Base-by-base conservation (phyloP, 1,140 invertebrate genomes). In the Anoplophora glabripennis region DNA sequence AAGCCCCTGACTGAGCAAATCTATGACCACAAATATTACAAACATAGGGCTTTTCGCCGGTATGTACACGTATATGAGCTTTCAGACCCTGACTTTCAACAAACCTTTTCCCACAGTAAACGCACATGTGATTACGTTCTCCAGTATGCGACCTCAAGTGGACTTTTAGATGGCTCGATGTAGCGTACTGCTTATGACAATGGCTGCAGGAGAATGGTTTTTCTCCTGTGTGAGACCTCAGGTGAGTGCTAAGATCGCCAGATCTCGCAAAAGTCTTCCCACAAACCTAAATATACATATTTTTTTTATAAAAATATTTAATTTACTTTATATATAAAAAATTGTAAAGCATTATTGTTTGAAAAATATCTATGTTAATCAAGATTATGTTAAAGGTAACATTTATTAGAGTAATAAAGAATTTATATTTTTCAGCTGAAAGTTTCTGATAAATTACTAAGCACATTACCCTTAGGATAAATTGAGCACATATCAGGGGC, bases 11-110 rank as follows among this genome's bases (percentile, higher is more conserved):
- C 45, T 69, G 67, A 10, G 86, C 83, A 74, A 89, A 84, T 3
- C 78, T 76, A 70, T 79, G 80, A 1, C 76, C 75, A 69, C 86
- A 88, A 75, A 66, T 75, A 3, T 77, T 75, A 65, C 84, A 87
- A 55, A 79, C 77, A 63, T 85, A 85, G 3, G 86, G 86, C 52
- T 82, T 79, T 70, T 87, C 85, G 28, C 86, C 84, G 40, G 78
- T 87, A 75, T 82, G 81, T 7, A 78, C 80, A 34, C 81, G 70
- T 9, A 81, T 73, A 55, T 82, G 81, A 57, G 86, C 84, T 75
- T 87, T 88, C 18, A 85, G 76, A 33, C 87, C 87, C 66, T 88
- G 87, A 12, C 84, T 86, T 7, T 86, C 87, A 0, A 86, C 87
- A 65, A 89, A 89, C 2, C 84, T 83, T 63, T 84, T 76, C 17